A percentile compares a stretch with the other conserved stretches of the same genome.
These are phyloP conservation scores for Addax nasomaculatus DNA, from an alignment of 2,113 vertebrate genomes.

Conservation along the genomic window DNA sequence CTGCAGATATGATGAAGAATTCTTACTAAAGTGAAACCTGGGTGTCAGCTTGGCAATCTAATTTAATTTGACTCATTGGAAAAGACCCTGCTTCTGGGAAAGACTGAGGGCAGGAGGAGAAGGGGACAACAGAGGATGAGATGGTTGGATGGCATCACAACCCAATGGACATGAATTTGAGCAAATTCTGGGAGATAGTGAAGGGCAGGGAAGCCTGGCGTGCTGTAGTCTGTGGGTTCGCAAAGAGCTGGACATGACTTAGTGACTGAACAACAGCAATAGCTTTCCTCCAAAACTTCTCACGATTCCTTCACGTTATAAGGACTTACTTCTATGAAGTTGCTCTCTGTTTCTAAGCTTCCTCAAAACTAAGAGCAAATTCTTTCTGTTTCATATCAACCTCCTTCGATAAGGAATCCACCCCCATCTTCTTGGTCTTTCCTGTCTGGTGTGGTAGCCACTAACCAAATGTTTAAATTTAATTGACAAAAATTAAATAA, in stretches of 20 bases:
- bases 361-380: not conserved
- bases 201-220: not conserved
- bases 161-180: not conserved
- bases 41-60: too few relatives aligned
- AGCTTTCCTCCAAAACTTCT: not conserved
- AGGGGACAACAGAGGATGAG: not conserved
- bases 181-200: not conserved
- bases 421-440: not conserved
- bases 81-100: not conserved
- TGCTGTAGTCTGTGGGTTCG: not conserved
- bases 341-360: not conserved
- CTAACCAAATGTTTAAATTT: not conserved
- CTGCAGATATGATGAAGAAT: not conserved
- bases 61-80: not conserved
- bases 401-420: not conserved
- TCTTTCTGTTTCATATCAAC: not conserved
- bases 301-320: not conserved
- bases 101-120: not conserved
- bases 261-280: not conserved
- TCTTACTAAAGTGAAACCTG: not conserved
- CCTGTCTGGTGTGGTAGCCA: not conserved
- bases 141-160: not conserved
- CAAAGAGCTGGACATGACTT: not conserved
- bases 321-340: not conserved
- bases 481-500: not conserved